phyloP scores from a whole-genome alignment of 1,140 invertebrate species.

The Phortica variegata region DNA sequence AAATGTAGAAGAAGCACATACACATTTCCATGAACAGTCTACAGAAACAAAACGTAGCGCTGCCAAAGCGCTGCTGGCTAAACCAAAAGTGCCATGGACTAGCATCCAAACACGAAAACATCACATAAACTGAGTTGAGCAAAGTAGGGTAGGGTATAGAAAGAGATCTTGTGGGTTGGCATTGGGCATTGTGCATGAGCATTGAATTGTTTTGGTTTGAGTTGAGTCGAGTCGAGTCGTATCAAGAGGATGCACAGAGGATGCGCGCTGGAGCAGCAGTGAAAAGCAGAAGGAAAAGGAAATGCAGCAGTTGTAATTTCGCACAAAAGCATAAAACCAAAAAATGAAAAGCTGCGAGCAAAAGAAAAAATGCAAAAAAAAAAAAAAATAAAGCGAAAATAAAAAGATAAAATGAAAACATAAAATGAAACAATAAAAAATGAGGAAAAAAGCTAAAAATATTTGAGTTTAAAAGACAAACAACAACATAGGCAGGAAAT shows the following conservation, averaged over 20 bases:
- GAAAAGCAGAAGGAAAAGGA: constrained; percentile 34
- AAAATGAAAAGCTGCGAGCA: constrained; percentile 35
- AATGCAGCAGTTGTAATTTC: constrained; percentile 54
- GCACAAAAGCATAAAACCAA: constrained; percentile 50
- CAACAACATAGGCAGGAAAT: constrained; percentile 48
- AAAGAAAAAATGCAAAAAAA: constrained; percentile 18
- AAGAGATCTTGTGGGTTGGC: too few species aligned
- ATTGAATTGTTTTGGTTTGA: too few species aligned
- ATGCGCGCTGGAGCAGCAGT: background rate
- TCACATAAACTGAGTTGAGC: constrained; percentile 7
- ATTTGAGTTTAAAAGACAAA: constrained; percentile 54
- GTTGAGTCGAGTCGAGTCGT: too few species aligned
- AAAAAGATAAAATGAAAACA: constrained; percentile 20
- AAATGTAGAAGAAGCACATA: too few species aligned
- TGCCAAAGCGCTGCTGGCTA: constrained; percentile 25
- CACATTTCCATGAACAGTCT: constrained; percentile 14
- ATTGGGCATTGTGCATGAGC: too few species aligned
- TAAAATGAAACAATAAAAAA: too few species aligned
- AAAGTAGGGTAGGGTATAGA: too few species aligned
- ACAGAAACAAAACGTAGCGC: constrained; percentile 9
- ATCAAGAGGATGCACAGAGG: too few species aligned
- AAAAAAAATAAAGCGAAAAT: constrained; percentile 12
- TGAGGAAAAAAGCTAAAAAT: constrained; percentile 40
- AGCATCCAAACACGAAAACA: background rate
- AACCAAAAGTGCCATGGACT: constrained; percentile 15